These are phyloP conservation scores for Phocoena phocoena DNA, from an alignment of 2,113 vertebrate genomes.

Conservation along the genomic window DNA sequence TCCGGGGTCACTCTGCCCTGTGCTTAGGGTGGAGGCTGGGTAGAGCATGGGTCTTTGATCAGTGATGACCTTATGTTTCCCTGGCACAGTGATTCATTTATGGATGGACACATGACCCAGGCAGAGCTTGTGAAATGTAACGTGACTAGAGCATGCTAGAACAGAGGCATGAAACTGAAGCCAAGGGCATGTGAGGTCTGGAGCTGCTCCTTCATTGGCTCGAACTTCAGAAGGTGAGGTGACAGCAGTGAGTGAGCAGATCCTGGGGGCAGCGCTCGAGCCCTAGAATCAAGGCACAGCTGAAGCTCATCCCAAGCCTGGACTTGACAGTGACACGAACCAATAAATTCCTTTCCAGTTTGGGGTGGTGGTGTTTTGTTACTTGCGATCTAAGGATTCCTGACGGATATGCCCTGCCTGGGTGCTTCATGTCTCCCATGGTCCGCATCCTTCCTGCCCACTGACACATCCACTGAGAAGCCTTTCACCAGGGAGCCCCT, in stretches of 20 bases:
- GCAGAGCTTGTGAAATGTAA: background rate
- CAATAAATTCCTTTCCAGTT: background rate
- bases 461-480: accelerated
- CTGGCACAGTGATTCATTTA: background rate
- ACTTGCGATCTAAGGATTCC: background rate
- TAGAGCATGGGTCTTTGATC: background rate
- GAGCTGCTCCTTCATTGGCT: background rate
- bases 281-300: background rate
- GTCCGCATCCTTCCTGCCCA: background rate
- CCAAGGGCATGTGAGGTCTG: no score
- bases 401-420: no score
- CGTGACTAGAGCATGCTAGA: background rate
- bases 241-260: no score
- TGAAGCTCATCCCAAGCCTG: background rate
- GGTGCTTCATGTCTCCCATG: no score
- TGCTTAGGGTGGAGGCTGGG: background rate
- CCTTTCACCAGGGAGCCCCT: background rate
- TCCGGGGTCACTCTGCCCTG: background rate
- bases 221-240: background rate
- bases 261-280: no score
- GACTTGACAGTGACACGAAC: background rate
- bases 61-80: background rate
- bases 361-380: background rate
- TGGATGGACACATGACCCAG: background rate
- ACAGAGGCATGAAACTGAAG: background rate